phyloP scores from a whole-genome alignment of 2,888 invertebrate genomes.

The Chrysopilus asiliformis region DNA sequence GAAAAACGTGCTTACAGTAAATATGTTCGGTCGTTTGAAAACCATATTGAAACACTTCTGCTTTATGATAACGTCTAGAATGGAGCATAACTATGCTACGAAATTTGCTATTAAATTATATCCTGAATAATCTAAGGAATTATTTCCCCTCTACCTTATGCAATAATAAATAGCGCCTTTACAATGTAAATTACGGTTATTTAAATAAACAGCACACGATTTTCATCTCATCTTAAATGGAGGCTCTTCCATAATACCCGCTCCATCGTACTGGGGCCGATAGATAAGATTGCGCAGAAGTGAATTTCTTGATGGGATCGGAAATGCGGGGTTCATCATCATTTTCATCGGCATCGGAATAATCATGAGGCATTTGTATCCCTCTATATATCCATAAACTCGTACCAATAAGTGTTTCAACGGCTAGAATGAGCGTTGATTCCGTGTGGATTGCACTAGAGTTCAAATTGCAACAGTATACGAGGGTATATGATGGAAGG shows the following conservation, averaged over 20 bases:
- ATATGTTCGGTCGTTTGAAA: no score
- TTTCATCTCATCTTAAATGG: conserved; percentile 19
- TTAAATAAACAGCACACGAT: conserved; percentile 35
- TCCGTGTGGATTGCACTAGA: no score
- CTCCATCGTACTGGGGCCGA: no score
- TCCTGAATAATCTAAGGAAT: conserved; percentile 11
- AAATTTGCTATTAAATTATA: conserved; percentile 12
- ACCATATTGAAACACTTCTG: conserved; percentile 12
- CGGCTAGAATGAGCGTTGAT: no score
- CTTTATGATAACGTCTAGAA: conserved; percentile 6
- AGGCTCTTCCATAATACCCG: no score
- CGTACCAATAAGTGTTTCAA: no score
- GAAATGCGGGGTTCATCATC: not conserved
- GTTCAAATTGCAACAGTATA: no score
- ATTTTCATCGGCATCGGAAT: no score
- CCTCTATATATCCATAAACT: no score
- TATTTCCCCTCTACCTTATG: conserved; percentile 14
- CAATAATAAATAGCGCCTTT: conserved; percentile 25
- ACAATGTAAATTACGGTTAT: conserved; percentile 30
- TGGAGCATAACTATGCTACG: no score
- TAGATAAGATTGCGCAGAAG: conserved; percentile 8
- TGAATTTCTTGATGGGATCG: conserved; percentile 3
- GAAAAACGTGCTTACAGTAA: no score
- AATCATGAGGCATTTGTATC: no score
- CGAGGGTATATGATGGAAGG: conserved; percentile 28